A percentile compares a stretch with the other conserved stretches of the same genome.
phyloP scores from a whole-genome alignment of 2,888 invertebrate genomes.

The Esperia sulphurella region DNA sequence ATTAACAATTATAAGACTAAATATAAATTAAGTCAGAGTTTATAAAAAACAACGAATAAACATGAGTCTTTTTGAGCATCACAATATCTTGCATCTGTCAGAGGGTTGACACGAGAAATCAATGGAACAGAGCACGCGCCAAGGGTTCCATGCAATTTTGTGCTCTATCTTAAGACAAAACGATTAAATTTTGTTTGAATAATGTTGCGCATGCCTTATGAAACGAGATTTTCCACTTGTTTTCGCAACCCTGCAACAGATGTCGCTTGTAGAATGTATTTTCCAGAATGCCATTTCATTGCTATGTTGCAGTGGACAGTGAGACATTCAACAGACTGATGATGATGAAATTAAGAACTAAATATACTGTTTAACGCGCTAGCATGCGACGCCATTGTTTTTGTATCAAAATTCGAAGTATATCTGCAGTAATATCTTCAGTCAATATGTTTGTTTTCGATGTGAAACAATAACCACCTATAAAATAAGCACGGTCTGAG shows the following conservation, averaged over 20 bases:
- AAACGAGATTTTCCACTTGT: slow-evolving; percentile 4
- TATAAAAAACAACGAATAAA: not conserved
- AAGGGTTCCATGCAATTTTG: slow-evolving; percentile 12
- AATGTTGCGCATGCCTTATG: slow-evolving; percentile 47
- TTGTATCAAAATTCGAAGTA: too few relatives aligned
- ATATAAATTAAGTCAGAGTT: not conserved
- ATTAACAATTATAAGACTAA: not conserved
- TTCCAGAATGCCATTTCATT: too few relatives aligned
- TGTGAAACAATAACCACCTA: too few relatives aligned
- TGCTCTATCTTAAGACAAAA: slow-evolving; percentile 4
- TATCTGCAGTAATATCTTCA: too few relatives aligned
- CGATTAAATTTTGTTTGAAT: slow-evolving; percentile 6
- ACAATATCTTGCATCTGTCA: slow-evolving; percentile 34
- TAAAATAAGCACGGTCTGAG: too few relatives aligned
- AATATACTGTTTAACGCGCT: too few relatives aligned
- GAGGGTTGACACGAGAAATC: slow-evolving; percentile 52
- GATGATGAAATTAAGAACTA: too few relatives aligned
- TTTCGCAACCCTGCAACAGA: slow-evolving; percentile 23
- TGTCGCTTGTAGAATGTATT: slow-evolving; percentile 29
- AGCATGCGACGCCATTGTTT: too few relatives aligned
- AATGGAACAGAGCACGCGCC: slow-evolving; percentile 64
- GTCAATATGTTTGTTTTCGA: too few relatives aligned
- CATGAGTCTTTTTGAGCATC: not conserved
- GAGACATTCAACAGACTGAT: too few relatives aligned
- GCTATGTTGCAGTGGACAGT: too few relatives aligned